Evolutionary conservation across 2,888 invertebrate species (phyloP).

Genomic region (Pammene fasciana): DNA sequence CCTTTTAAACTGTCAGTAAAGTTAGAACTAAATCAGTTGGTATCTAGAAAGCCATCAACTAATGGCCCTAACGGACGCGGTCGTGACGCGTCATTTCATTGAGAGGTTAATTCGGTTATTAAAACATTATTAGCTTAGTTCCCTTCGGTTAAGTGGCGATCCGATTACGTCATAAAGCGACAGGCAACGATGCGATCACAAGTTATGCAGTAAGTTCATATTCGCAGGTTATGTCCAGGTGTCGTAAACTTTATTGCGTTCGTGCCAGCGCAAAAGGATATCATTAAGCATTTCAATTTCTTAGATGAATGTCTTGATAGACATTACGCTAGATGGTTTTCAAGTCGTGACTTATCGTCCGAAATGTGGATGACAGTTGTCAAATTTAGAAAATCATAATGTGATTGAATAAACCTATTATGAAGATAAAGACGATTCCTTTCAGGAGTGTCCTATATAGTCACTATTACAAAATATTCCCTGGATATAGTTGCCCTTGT

Average conservation of each 20-base stretch:
- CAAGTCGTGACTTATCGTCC: too few relatives aligned
- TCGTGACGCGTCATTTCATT: constrained; percentile 48
- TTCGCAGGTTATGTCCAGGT: neutral
- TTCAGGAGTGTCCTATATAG: too few relatives aligned
- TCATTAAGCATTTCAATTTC: neutral
- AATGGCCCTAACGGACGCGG: constrained; percentile 54
- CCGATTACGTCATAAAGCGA: constrained; percentile 21
- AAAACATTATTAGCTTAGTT: constrained; percentile 45
- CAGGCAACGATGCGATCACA: constrained; percentile 1
- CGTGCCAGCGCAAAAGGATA: neutral
- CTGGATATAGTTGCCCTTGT: neutral
- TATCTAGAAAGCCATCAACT: constrained; percentile 65
- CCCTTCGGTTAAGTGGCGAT: constrained; percentile 25
- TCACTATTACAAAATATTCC: too few relatives aligned
- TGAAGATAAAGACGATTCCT: too few relatives aligned
- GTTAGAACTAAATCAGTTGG: constrained; percentile 15
- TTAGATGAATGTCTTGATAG: too few relatives aligned
- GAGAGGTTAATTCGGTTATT: constrained; percentile 50
- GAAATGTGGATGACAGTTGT: too few relatives aligned
- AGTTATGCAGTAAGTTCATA: constrained; percentile 5
- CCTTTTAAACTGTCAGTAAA: constrained; percentile 20
- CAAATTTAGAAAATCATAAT: too few relatives aligned
- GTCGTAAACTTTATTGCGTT: neutral
- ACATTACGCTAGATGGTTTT: too few relatives aligned
- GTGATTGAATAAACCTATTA: too few relatives aligned